Percentiles rank a stretch among this genome's conserved stretches.
phyloP scores from a whole-genome alignment of 2,797 vertebrate species.

The Benthosema pterotum region DNA sequence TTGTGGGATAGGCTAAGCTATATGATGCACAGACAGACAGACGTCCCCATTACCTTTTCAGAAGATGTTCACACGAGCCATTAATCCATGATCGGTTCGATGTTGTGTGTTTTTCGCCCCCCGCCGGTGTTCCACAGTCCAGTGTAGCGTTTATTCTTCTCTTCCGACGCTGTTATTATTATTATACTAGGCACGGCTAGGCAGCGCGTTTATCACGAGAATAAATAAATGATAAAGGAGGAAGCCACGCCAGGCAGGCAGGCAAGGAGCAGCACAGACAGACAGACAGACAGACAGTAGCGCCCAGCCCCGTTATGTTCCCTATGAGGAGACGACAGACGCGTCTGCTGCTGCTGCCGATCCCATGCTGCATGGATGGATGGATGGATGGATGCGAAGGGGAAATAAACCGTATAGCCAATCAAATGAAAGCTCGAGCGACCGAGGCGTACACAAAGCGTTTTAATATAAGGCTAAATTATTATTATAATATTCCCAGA shows the following conservation, averaged over 20 bases:
- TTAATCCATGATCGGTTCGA: slow-evolving; percentile 77
- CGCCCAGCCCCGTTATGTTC: slow-evolving; percentile 65
- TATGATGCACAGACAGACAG: too few species aligned
- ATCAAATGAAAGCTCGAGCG: slow-evolving; percentile 7
- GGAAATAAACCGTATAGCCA: slow-evolving; percentile 11
- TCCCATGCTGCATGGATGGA: slow-evolving; percentile 63
- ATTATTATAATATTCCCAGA: too few species aligned
- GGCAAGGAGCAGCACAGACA: not conserved
- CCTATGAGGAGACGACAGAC: slow-evolving; percentile 48
- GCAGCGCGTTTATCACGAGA: slow-evolving; percentile 44
- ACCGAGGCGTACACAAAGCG: slow-evolving; percentile 1
- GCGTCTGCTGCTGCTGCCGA: slow-evolving; percentile 51
- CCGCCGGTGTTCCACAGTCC: slow-evolving; percentile 31
- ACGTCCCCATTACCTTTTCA: slow-evolving; percentile 66
- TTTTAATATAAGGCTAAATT: not conserved
- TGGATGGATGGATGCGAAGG: too few species aligned
- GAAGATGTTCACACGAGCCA: slow-evolving; percentile 54
- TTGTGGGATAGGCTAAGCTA: too few species aligned
- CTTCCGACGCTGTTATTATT: slow-evolving; percentile 48
- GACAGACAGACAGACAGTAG: too few species aligned
- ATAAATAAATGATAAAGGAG: slow-evolving; percentile 52
- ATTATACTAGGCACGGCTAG: too few species aligned
- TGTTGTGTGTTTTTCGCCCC: slow-evolving; percentile 26
- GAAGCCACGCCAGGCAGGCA: too few species aligned
- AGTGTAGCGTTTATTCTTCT: slow-evolving; percentile 52